Evolutionary conservation across 1,140 invertebrate species (phyloP).

Genomic region (Drosophila lowei): DNA sequence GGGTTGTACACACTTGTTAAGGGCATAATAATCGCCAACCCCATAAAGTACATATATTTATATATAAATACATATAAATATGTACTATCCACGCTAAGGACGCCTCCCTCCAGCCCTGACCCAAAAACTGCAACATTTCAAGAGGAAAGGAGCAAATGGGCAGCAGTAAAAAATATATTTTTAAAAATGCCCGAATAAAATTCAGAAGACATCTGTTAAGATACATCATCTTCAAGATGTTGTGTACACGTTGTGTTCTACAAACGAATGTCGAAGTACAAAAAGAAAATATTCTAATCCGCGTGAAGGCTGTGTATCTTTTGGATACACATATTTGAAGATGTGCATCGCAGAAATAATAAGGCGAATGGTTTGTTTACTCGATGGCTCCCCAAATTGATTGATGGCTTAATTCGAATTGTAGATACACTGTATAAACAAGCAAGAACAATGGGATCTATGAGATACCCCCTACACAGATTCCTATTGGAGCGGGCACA

Average conservation of each 20-base stretch:
- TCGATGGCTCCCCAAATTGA: conserved; percentile 41
- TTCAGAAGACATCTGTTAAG: conserved; percentile 67
- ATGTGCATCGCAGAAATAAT: conserved; percentile 39
- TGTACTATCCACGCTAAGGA: not conserved
- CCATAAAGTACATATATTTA: conserved; percentile 8
- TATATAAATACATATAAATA: too few species aligned
- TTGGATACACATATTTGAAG: conserved; percentile 15
- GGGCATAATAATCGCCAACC: too few species aligned
- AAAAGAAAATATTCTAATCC: conserved; percentile 35
- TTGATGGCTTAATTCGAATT: conserved; percentile 59
- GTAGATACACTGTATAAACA: too few species aligned
- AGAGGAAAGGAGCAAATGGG: conserved; percentile 35
- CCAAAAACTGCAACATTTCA: conserved; percentile 18
- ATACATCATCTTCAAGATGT: conserved; percentile 68
- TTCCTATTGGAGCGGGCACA: too few species aligned
- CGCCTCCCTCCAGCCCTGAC: conserved; percentile 48
- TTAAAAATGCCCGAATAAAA: conserved; percentile 40
- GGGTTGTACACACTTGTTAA: too few species aligned
- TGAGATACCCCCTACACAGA: too few species aligned
- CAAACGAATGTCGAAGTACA: conserved; percentile 61
- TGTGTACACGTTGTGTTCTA: conserved; percentile 61
- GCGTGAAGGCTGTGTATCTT: conserved; percentile 24
- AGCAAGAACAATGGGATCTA: too few species aligned
- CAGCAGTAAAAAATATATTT: conserved; percentile 22
- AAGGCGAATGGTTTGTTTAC: conserved; percentile 59